Evolutionary conservation across 2,113 vertebrate species (phyloP).

Genomic region (Pluvialis apricaria): DNA sequence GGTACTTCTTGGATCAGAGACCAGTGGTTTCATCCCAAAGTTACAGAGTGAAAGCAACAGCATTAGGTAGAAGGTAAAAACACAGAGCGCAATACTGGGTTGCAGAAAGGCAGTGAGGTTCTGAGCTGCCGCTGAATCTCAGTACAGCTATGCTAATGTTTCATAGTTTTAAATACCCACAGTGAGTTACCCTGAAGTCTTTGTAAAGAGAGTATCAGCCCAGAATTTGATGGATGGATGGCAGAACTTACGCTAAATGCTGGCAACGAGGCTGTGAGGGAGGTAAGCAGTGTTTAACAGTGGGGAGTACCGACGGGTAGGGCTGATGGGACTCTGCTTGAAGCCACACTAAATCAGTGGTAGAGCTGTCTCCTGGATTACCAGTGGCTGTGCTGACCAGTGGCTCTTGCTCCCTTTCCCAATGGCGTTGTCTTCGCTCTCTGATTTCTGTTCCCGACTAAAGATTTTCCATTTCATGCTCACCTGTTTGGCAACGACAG

Average conservation of each 20-base stretch:
- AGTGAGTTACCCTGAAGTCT: background rate
- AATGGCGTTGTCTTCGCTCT: background rate
- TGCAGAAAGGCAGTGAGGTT: background rate
- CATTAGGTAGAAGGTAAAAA: background rate
- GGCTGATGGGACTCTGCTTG: background rate
- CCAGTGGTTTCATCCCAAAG: background rate
- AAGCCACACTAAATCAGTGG: background rate
- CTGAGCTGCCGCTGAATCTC: background rate
- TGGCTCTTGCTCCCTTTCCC: background rate
- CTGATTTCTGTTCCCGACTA: background rate
- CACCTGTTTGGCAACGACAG: background rate
- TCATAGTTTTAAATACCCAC: background rate
- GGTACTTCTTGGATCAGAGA: background rate
- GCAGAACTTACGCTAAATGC: background rate
- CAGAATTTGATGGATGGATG: background rate
- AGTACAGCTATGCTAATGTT: background rate
- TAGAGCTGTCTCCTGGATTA: background rate
- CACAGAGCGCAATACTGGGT: background rate
- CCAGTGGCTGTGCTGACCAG: background rate
- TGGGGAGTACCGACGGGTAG: fast-evolving
- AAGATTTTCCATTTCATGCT: background rate
- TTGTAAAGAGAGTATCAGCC: background rate
- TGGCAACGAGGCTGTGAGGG: background rate
- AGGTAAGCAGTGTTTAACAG: background rate
- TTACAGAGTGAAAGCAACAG: background rate